phyloP scores from a whole-genome alignment of 1,140 invertebrate genomes.

The Notospermus geniculatus region DNA sequence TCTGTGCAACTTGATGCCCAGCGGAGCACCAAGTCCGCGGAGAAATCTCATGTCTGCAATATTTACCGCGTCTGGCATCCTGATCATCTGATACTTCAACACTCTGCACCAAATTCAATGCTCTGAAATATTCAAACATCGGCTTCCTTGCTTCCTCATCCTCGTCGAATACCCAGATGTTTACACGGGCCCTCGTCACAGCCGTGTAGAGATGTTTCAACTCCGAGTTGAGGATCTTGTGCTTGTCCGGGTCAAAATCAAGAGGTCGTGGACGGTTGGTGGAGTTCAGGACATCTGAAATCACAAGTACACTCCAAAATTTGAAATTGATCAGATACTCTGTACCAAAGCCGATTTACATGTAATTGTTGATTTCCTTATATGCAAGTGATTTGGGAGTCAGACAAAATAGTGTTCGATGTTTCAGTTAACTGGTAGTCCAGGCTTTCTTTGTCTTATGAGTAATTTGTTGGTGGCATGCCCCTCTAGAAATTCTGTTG shows the following conservation, averaged over 20 bases:
- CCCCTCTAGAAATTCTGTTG: too few species aligned
- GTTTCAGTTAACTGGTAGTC: too few species aligned
- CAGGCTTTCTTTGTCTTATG: too few species aligned
- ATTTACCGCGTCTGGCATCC: not conserved
- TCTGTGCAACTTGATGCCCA: too few species aligned
- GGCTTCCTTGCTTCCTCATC: slow-evolving; percentile 37
- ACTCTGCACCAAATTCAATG: slow-evolving; percentile 24
- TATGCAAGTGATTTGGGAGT: not conserved
- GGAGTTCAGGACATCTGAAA: slow-evolving; percentile 35
- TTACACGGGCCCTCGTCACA: slow-evolving; percentile 39
- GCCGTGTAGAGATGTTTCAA: slow-evolving; percentile 46
- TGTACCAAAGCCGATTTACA: not conserved
- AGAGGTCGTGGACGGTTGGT: slow-evolving; percentile 36
- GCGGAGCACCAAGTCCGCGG: too few species aligned
- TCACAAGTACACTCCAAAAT: slow-evolving; percentile 4
- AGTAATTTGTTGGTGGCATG: too few species aligned
- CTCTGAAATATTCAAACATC: slow-evolving; percentile 49
- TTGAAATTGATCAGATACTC: not conserved
- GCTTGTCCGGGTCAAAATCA: slow-evolving; percentile 42
- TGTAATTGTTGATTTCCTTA: not conserved
- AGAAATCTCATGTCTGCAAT: too few species aligned
- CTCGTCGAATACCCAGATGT: slow-evolving; percentile 51
- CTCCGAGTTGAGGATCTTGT: slow-evolving; percentile 49
- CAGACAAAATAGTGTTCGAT: too few species aligned
- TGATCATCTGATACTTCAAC: slow-evolving; percentile 18